A percentile compares a stretch with the other conserved stretches of the same genome.
Evolutionary conservation across 2,888 invertebrate genomes (phyloP).

Genomic region (Cyclophora albipunctata): DNA sequence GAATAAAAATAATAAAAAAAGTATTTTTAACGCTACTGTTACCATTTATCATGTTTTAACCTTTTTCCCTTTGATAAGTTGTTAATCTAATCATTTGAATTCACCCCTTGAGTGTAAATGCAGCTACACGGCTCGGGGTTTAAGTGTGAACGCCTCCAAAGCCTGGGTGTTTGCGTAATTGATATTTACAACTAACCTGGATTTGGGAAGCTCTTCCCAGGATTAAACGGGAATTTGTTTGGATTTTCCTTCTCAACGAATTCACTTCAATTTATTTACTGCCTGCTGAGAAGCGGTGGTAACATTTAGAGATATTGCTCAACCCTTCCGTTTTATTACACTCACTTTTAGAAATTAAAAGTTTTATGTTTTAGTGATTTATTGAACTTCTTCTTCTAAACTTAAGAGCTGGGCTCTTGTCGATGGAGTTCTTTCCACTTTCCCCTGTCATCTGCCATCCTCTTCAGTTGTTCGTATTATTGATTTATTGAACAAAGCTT

Average conservation of each 20-base stretch:
- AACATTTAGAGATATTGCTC: conserved; percentile 40
- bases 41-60: background rate
- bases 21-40: no score
- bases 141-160: conserved; percentile 38
- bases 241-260: conserved; percentile 57
- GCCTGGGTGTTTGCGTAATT: conserved; percentile 68
- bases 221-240: conserved; percentile 66
- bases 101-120: conserved; percentile 32
- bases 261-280: conserved; percentile 66
- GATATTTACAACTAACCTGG: conserved; percentile 75
- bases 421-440: no score
- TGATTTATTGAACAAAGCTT: no score
- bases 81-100: conserved; percentile 21
- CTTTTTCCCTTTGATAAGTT: background rate
- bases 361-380: no score
- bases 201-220: conserved; percentile 55
- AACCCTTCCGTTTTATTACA: conserved; percentile 18
- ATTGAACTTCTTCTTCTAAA: no score
- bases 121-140: conserved; percentile 18
- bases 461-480: no score
- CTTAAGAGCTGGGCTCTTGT: no score
- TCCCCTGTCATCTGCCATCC: no score
- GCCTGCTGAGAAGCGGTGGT: conserved; percentile 31
- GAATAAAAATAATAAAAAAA: no score
- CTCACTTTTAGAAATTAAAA: no score